phyloP scores from a whole-genome alignment of 2,888 invertebrate genomes.

The Dioctria linearis region DNA sequence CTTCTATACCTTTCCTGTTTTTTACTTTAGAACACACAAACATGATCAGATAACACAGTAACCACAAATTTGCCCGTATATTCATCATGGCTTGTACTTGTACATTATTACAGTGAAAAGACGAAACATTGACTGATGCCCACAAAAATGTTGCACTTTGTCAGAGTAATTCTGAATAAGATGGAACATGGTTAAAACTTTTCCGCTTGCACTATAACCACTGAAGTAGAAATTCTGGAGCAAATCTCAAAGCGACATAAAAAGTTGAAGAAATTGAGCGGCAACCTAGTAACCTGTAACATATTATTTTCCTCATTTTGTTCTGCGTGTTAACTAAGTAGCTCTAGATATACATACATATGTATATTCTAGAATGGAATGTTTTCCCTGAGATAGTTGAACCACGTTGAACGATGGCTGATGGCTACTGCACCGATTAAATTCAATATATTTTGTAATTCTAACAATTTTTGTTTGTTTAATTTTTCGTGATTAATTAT shows the following conservation, averaged over 20 bases:
- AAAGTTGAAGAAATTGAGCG: conserved; percentile 6
- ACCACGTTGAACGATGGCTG: too few relatives aligned
- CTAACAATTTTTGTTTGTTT: too few relatives aligned
- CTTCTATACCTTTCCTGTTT: not conserved
- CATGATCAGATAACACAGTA: not conserved
- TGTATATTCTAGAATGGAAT: too few relatives aligned
- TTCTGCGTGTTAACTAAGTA: not conserved
- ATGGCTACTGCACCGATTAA: too few relatives aligned
- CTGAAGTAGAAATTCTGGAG: conserved; percentile 32
- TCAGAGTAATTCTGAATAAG: not conserved
- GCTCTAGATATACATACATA: not conserved
- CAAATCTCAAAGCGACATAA: conserved; percentile 11
- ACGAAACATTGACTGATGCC: conserved; percentile 31
- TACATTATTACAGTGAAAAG: conserved; percentile 12
- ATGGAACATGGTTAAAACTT: not conserved
- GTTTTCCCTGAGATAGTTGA: too few relatives aligned
- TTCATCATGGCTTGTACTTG: conserved; percentile 11
- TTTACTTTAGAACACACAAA: not conserved
- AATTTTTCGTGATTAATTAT: too few relatives aligned
- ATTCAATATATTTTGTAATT: too few relatives aligned
- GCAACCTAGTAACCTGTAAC: not conserved
- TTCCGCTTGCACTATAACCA: not conserved
- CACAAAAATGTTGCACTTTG: not conserved
- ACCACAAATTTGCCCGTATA: not conserved
- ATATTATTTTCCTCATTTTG: conserved; percentile 2